Evolutionary conservation across 2,113 vertebrate genomes (phyloP).

Genomic region (Herpetotheres cachinnans): DNA sequence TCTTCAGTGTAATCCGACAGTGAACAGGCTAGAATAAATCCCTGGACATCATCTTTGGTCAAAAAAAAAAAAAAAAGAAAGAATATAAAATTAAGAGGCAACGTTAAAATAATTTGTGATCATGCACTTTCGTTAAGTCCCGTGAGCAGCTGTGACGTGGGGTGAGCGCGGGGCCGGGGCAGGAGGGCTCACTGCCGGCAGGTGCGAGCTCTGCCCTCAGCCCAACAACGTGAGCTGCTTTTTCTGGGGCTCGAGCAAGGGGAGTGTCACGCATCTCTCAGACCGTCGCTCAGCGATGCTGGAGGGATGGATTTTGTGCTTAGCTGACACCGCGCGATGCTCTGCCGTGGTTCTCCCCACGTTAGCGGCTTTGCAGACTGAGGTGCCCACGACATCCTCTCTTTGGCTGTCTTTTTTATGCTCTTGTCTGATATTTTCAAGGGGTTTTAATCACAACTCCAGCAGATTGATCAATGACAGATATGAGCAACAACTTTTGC

Average conservation of each 20-base stretch:
- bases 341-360: not conserved
- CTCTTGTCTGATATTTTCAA: constrained; percentile 78
- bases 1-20: not conserved
- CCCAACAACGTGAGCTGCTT: accelerated
- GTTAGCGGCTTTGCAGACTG: not conserved
- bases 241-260: not conserved
- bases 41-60: not conserved
- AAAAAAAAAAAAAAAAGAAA: not conserved
- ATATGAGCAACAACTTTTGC: constrained; percentile 88
- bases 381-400: not conserved
- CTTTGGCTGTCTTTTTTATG: constrained; percentile 58
- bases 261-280: not conserved
- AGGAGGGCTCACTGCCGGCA: not conserved
- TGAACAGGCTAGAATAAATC: not conserved
- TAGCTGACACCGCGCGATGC: accelerated
- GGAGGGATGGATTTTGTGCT: not conserved
- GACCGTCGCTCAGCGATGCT: not conserved
- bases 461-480: constrained; percentile 90
- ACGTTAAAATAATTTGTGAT: not conserved
- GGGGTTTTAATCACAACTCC: constrained; percentile 85
- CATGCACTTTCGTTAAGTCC: not conserved
- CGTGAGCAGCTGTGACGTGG: not conserved
- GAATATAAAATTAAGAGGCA: not conserved
- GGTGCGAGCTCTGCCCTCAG: not conserved
- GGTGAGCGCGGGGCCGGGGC: accelerated